phyloP scores from a whole-genome alignment of 1,140 invertebrate species.

The Alviniconcha marisindica region DNA sequence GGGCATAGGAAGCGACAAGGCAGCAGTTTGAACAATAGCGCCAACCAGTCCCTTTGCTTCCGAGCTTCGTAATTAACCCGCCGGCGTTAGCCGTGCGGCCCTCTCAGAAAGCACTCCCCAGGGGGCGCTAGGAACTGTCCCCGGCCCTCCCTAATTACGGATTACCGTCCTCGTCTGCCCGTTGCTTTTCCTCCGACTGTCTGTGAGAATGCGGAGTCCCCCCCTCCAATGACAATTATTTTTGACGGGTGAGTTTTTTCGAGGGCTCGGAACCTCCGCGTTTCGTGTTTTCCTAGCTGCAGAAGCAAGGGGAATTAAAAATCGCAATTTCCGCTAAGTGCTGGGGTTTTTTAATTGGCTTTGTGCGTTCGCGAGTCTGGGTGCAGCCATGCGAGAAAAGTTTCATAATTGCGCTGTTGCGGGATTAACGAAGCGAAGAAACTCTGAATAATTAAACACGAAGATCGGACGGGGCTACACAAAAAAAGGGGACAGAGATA shows the following conservation, averaged over 20 bases:
- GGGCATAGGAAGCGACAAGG: too few relatives aligned
- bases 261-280: neutral
- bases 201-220: constrained; percentile 28
- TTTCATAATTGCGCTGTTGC: constrained; percentile 33
- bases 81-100: neutral
- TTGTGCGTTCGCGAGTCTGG: neutral
- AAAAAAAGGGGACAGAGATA: constrained; percentile 4
- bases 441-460: constrained; percentile 24
- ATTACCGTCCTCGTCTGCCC: neutral
- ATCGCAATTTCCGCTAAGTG: constrained; percentile 38
- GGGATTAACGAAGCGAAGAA: constrained; percentile 20
- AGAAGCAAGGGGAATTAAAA: constrained; percentile 22
- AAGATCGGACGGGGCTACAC: neutral
- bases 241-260: constrained; percentile 9
- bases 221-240: constrained; percentile 25
- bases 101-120: constrained; percentile 3
- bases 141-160: constrained; percentile 21
- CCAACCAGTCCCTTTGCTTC: too few relatives aligned
- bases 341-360: constrained; percentile 35
- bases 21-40: too few relatives aligned
- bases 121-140: constrained; percentile 12
- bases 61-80: constrained; percentile 19
- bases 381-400: constrained; percentile 23
- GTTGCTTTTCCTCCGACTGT: neutral
- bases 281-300: neutral